Conservation (phyloP, 2,888 invertebrate genomes). For the Dicyrtomina minuta region DNA sequence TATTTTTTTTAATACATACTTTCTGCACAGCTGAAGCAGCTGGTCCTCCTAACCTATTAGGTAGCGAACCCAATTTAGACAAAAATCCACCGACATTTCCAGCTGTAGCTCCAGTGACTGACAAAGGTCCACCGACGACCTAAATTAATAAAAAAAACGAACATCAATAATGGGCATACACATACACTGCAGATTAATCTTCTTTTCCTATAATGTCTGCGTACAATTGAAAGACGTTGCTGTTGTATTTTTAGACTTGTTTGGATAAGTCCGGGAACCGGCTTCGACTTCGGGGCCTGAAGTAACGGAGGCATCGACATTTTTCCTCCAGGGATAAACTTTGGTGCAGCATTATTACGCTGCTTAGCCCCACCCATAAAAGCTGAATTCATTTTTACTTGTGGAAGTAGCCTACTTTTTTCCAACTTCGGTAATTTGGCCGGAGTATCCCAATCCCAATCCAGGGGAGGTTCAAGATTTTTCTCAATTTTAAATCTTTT, state of each 20-base stretch:
- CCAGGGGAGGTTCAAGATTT: slow-evolving; percentile 79
- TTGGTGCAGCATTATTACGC: slow-evolving; percentile 53
- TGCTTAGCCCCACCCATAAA: neutral
- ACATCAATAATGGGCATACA: neutral
- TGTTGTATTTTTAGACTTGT: slow-evolving; percentile 43
- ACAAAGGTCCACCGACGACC: slow-evolving; percentile 42
- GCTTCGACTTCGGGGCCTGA: slow-evolving; percentile 55
- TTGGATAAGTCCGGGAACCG: slow-evolving; percentile 51
- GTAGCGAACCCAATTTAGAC: slow-evolving; percentile 39
- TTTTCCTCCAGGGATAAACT: slow-evolving; percentile 41
- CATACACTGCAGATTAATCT: neutral
- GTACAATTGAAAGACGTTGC: neutral
- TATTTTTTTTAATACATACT: no score
- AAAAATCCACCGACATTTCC: slow-evolving; percentile 40
- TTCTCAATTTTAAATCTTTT: slow-evolving; percentile 85
- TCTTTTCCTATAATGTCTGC: neutral
- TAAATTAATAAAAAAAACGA: slow-evolving; percentile 4
- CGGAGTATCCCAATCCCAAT: slow-evolving; percentile 93
- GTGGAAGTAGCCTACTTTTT: slow-evolving; percentile 55
- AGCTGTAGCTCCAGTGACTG: slow-evolving; percentile 36
- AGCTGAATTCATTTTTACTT: slow-evolving; percentile 40
- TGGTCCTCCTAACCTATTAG: slow-evolving; percentile 34
- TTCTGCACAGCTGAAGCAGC: slow-evolving; percentile 35
- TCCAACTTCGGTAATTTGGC: slow-evolving; percentile 82
- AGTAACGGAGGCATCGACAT: slow-evolving; percentile 57